Evolutionary conservation across 2,888 invertebrate species (phyloP).

Genomic region (Drosophila tripunctata): DNA sequence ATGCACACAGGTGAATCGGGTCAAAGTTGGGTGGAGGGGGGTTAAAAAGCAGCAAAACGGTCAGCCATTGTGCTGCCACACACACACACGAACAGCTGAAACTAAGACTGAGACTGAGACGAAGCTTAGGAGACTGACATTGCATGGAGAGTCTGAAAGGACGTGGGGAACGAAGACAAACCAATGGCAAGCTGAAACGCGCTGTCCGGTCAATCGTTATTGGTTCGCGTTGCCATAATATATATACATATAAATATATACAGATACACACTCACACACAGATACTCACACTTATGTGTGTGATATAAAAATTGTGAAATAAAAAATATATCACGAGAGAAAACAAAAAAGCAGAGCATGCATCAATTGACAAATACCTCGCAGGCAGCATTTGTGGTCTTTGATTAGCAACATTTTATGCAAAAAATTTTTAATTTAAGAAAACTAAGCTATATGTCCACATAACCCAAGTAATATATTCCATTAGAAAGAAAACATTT

Average conservation of each 20-base stretch:
- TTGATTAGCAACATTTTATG: too few species aligned
- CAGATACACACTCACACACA: conserved; percentile 40
- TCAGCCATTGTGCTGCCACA: conserved; percentile 49
- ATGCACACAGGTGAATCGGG: conserved; percentile 72
- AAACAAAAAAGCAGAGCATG: conserved; percentile 12
- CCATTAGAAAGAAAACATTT: too few species aligned
- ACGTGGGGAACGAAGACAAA: conserved; percentile 41
- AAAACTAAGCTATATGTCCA: too few species aligned
- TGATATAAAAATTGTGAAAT: conserved; percentile 76
- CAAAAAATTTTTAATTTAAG: too few species aligned
- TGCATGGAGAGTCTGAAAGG: too few species aligned
- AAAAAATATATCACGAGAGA: conserved; percentile 57
- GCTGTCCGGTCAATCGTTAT: conserved; percentile 81
- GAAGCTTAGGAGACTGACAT: conserved; percentile 33
- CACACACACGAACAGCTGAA: neutral
- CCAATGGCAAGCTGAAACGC: conserved; percentile 81
- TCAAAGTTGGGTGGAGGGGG: conserved; percentile 45
- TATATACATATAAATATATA: conserved; percentile 51
- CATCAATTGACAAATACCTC: conserved; percentile 9
- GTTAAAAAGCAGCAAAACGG: conserved; percentile 32
- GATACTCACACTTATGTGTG: conserved; percentile 37
- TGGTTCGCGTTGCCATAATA: conserved; percentile 82
- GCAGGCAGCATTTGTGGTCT: neutral
- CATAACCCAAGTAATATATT: too few species aligned
- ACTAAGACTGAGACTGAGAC: neutral